phyloP scores from a whole-genome alignment of 2,888 invertebrate genomes.

The Andrena camellia region DNA sequence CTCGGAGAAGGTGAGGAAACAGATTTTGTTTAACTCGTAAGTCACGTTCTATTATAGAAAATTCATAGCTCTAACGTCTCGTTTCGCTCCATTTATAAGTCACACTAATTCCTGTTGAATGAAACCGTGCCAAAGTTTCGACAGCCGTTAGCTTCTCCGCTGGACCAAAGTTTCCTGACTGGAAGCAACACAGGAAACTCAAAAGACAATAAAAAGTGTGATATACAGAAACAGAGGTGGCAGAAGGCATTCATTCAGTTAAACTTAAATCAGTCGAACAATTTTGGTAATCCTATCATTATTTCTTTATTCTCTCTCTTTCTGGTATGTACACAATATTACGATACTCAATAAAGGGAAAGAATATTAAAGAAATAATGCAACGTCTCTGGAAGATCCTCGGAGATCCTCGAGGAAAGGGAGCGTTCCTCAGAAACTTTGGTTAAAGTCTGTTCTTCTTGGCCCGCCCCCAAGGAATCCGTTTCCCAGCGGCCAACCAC shows the following conservation, averaged over 20 bases:
- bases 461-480: constrained; percentile 59
- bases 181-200: no score
- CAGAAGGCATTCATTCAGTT: no score
- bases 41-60: no score
- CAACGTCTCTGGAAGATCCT: constrained; percentile 1
- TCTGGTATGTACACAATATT: neutral
- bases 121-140: no score
- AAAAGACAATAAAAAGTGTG: no score
- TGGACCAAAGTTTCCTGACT: no score
- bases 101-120: no score
- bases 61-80: no score
- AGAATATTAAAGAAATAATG: neutral
- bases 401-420: neutral
- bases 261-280: neutral
- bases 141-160: no score
- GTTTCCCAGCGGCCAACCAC: constrained; percentile 29
- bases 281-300: neutral
- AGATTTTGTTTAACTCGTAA: neutral
- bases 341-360: neutral
- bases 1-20: constrained; percentile 88
- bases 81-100: no score
- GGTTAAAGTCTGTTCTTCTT: constrained; percentile 19
- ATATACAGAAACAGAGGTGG: no score
- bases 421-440: neutral
- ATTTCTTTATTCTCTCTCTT: neutral